Evolutionary conservation across 2,797 vertebrate genomes (phyloP).

Genomic region (Rhadinocentrus ornatus): DNA sequence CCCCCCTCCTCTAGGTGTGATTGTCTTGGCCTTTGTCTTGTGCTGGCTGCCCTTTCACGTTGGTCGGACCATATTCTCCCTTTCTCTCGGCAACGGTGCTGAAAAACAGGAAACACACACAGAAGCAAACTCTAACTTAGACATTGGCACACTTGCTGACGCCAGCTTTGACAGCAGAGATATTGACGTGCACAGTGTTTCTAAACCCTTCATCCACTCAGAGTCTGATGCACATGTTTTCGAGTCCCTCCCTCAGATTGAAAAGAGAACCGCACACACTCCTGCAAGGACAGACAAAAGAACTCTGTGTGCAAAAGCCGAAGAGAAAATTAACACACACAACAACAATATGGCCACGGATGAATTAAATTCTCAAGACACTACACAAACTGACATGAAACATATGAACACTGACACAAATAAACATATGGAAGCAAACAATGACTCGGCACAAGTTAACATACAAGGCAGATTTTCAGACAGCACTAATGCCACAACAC

Average conservation of each 20-base stretch:
- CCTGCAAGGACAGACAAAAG: background rate
- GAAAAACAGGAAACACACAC: conserved; percentile 41
- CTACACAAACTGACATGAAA: background rate
- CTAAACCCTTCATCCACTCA: background rate
- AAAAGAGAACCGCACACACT: background rate
- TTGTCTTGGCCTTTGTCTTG: conserved; percentile 84
- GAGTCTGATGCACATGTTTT: background rate
- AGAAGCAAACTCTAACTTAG: conserved; percentile 2
- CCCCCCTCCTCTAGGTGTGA: conserved; percentile 73
- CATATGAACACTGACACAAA: background rate
- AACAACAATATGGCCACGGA: background rate
- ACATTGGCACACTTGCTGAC: background rate
- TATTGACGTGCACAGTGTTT: background rate
- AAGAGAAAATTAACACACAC: background rate
- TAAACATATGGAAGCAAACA: background rate
- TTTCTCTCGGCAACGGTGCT: conserved; percentile 44
- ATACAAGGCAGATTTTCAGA: background rate
- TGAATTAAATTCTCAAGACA: background rate
- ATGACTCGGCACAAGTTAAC: background rate
- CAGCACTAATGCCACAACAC: background rate
- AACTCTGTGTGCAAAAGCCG: background rate
- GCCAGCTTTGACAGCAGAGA: background rate
- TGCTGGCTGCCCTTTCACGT: conserved; percentile 88
- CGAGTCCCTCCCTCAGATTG: background rate
- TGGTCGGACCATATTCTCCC: conserved; percentile 83